phyloP scores from a whole-genome alignment of 1,140 invertebrate genomes.

The Drosophila parabipectinata region DNA sequence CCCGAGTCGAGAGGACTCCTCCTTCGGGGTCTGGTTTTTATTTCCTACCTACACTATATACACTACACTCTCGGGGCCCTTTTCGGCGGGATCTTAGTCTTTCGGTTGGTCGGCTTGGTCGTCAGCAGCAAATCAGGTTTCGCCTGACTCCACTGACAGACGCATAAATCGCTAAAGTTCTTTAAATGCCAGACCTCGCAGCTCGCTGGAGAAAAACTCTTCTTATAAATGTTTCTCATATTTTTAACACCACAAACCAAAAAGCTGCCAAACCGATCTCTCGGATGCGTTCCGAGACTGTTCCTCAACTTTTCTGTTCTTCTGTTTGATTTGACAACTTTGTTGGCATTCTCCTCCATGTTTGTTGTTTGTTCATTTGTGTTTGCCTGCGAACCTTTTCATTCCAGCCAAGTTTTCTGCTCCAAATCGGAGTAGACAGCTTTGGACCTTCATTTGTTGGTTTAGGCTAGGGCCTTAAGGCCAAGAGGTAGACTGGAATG shows the following conservation, averaged over 20 bases:
- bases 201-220: conserved; percentile 21
- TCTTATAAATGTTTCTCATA: conserved; percentile 69
- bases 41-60: conserved; percentile 53
- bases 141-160: conserved; percentile 54
- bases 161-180: conserved; percentile 74
- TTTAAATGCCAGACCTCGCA: conserved; percentile 58
- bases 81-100: conserved; percentile 49
- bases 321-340: conserved; percentile 78
- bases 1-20: conserved; percentile 3
- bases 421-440: conserved; percentile 41
- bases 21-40: conserved; percentile 29
- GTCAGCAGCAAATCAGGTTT: conserved; percentile 69
- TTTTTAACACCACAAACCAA: conserved; percentile 68
- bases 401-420: conserved; percentile 31
- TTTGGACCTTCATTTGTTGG: conserved; percentile 49
- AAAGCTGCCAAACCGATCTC: conserved; percentile 23
- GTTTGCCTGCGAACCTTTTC: conserved; percentile 33
- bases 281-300: conserved; percentile 15
- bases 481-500: neutral
- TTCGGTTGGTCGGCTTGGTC: conserved; percentile 21
- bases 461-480: conserved; percentile 42
- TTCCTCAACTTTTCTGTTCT: conserved; percentile 44
- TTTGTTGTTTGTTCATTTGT: conserved; percentile 30
- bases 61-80: conserved; percentile 41
- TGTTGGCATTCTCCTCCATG: conserved; percentile 46